Percentiles rank a stretch among this genome's conserved stretches.
Conservation (phyloP, 2,797 vertebrate genomes). For the Discoglossus pictus region DNA sequence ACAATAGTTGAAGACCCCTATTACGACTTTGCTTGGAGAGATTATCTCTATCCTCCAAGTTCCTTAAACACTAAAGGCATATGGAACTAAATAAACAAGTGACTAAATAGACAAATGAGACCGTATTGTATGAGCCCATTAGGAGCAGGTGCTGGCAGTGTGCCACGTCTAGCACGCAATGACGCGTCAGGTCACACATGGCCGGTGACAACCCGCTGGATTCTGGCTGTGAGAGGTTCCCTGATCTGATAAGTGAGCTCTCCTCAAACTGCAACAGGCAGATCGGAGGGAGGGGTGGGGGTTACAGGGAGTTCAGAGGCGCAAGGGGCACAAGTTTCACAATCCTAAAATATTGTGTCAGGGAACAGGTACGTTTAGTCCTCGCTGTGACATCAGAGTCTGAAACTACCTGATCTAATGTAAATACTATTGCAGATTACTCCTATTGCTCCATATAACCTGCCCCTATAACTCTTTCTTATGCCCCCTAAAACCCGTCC, state of each 20-base stretch:
- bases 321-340: constrained; percentile 6
- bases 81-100: too few relatives aligned
- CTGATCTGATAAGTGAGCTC: constrained; percentile 27
- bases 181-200: background rate
- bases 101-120: too few relatives aligned
- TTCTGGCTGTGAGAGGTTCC: constrained; percentile 17
- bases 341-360: constrained; percentile 25
- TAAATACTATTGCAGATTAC: too few relatives aligned
- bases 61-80: too few relatives aligned
- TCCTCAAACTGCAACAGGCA: background rate
- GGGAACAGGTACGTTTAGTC: constrained; percentile 12
- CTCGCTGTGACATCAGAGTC: background rate
- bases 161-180: background rate
- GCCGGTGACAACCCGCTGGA: background rate
- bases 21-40: too few relatives aligned
- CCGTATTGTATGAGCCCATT: background rate
- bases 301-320: constrained; percentile 21
- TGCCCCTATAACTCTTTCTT: too few relatives aligned
- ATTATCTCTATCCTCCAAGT: too few relatives aligned
- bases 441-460: too few relatives aligned
- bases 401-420: too few relatives aligned
- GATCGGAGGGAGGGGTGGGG: background rate
- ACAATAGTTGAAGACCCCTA: too few relatives aligned
- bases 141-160: background rate
- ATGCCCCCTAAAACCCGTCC: too few relatives aligned